Percentiles rank a stretch among this genome's conserved stretches.
phyloP scores from a whole-genome alignment of 2,888 invertebrate genomes.

The Masnerella sp. region DNA sequence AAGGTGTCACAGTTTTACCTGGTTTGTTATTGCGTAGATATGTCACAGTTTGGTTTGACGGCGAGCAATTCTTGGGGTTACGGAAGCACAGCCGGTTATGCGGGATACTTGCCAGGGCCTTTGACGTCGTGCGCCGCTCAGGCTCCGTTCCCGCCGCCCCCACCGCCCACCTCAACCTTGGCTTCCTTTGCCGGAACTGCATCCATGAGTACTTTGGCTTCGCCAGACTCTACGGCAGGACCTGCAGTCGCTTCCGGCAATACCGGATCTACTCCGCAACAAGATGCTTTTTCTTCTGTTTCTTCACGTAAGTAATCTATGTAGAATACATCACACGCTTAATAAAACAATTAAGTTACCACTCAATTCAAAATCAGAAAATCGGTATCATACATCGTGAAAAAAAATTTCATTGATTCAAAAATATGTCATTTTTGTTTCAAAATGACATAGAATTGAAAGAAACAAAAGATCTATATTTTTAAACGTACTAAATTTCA shows the following conservation, averaged over 20 bases:
- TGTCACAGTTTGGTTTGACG: conserved; percentile 91
- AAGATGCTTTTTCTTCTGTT: conserved; percentile 74
- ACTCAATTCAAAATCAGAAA: no score
- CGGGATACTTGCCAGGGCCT: conserved; percentile 87
- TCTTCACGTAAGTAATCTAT: conserved; percentile 70
- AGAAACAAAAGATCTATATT: no score
- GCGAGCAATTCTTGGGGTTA: conserved; percentile 94
- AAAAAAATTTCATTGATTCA: no score
- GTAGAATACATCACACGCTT: no score
- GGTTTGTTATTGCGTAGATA: conserved; percentile 80
- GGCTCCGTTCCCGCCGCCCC: conserved; percentile 75
- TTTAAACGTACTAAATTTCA: no score
- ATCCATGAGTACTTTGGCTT: conserved; percentile 69
- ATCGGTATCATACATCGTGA: no score
- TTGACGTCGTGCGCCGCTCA: conserved; percentile 87
- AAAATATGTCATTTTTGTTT: no score
- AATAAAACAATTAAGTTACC: no score
- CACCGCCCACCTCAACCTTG: conserved; percentile 69
- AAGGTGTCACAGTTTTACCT: no score
- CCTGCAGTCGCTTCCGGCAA: conserved; percentile 70
- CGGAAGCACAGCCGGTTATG: conserved; percentile 90
- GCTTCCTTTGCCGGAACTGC: conserved; percentile 72
- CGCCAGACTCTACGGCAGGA: conserved; percentile 75
- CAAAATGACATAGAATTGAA: no score
- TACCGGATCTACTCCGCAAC: conserved; percentile 71